These are phyloP conservation scores for Pomacea maculata DNA, from an alignment of 1,140 invertebrate genomes.

Conservation along the genomic window DNA sequence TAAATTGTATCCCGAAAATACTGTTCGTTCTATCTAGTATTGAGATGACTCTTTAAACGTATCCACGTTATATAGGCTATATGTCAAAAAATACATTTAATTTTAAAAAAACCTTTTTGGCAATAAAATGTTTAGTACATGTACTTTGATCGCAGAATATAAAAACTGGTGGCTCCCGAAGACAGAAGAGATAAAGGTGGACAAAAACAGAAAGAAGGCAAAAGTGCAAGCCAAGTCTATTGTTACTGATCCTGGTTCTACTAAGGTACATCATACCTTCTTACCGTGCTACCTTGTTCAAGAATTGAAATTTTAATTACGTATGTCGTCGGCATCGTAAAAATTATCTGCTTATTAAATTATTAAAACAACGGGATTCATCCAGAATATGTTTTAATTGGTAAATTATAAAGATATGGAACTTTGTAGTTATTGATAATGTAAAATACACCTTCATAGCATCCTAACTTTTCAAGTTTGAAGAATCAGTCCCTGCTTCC, in stretches of 20 bases:
- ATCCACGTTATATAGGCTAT: no score
- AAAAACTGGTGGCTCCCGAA: conserved; percentile 57
- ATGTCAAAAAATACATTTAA: no score
- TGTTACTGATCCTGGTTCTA: not conserved
- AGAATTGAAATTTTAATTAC: no score
- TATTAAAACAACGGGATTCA: not conserved
- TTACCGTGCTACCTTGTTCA: not conserved
- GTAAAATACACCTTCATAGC: not conserved
- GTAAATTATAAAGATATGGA: not conserved
- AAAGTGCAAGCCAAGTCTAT: not conserved
- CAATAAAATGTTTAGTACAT: not conserved
- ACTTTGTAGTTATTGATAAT: not conserved
- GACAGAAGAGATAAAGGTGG: conserved; percentile 45
- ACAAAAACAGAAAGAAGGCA: conserved; percentile 37
- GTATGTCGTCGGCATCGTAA: no score
- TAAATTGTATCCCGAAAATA: no score
- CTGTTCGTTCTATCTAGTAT: no score
- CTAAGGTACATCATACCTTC: not conserved
- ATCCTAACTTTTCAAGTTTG: no score
- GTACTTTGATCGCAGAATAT: conserved; percentile 34
- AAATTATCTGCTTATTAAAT: not conserved
- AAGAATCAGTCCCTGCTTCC: not conserved
- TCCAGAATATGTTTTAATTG: not conserved
- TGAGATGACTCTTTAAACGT: no score
- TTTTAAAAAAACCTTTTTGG: no score